These are phyloP conservation scores for Sanderia malayensis DNA, from an alignment of 30 jellyfish, hydroid and myxozoan species.

Conservation along the genomic window DNA sequence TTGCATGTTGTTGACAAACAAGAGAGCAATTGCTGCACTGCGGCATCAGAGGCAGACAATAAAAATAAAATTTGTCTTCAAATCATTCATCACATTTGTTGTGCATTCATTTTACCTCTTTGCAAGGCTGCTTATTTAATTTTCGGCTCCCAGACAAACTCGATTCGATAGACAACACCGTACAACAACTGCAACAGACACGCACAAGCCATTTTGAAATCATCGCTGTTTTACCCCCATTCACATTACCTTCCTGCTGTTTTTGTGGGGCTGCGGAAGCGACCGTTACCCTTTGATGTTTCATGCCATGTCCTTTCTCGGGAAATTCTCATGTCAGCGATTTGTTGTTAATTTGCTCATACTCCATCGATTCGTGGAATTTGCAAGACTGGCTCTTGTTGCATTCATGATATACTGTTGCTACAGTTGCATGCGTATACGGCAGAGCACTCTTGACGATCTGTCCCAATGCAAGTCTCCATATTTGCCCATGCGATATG, in stretches of 20 bases:
- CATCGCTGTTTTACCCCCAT: conserved; percentile 6
- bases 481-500: too few relatives aligned
- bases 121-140: too few relatives aligned
- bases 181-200: not conserved
- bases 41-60: not conserved
- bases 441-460: too few relatives aligned
- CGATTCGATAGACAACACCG: conserved; percentile 6
- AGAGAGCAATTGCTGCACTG: not conserved
- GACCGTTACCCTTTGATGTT: not conserved
- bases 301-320: too few relatives aligned
- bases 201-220: not conserved
- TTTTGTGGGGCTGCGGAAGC: not conserved
- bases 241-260: not conserved
- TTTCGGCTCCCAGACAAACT: conserved; percentile 37
- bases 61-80: not conserved
- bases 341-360: too few relatives aligned
- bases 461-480: too few relatives aligned
- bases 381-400: too few relatives aligned
- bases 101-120: conserved; percentile 8
- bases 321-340: too few relatives aligned
- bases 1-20: too few relatives aligned
- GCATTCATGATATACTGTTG: too few relatives aligned
- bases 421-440: too few relatives aligned
- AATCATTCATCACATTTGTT: conserved; percentile 18
- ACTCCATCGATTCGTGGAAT: too few relatives aligned